phyloP scores from a whole-genome alignment of 2,797 vertebrate genomes.

The Apogon hyalosoma region DNA sequence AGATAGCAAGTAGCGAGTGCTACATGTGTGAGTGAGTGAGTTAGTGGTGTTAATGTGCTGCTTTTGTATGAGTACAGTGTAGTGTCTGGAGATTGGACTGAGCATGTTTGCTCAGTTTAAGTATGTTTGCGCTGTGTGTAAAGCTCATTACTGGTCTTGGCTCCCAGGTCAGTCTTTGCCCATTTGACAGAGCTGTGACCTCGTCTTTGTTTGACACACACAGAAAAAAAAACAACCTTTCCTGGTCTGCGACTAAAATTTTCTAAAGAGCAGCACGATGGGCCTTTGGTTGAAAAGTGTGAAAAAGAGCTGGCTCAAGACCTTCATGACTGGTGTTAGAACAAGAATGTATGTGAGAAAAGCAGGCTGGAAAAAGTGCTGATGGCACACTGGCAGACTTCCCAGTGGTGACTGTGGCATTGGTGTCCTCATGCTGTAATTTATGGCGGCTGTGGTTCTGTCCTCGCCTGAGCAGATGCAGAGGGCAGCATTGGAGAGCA shows the following conservation, averaged over 20 bases:
- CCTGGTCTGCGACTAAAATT: conserved; percentile 31
- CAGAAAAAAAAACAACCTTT: conserved; percentile 42
- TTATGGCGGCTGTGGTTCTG: conserved; percentile 77
- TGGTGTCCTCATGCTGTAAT: conserved; percentile 76
- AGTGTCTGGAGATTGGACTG: conserved; percentile 31
- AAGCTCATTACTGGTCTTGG: conserved; percentile 48
- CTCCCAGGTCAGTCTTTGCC: conserved; percentile 57
- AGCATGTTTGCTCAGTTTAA: conserved; percentile 52
- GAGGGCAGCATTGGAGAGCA: conserved; percentile 63
- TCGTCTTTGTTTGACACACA: conserved; percentile 56
- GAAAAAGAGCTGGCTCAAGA: conserved; percentile 38
- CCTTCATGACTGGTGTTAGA: conserved; percentile 33
- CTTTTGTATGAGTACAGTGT: conserved; percentile 28
- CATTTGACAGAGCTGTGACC: conserved; percentile 65
- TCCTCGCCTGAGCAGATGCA: conserved; percentile 71
- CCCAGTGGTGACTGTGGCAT: conserved; percentile 71
- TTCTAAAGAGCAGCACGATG: conserved; percentile 18
- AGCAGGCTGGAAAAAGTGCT: conserved; percentile 62
- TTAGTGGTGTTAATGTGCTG: conserved; percentile 22
- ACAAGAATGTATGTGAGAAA: conserved; percentile 50
- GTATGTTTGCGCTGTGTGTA: conserved; percentile 58
- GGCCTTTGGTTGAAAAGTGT: conserved; percentile 20
- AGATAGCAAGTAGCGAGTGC: conserved; percentile 59
- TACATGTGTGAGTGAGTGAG: conserved; percentile 34
- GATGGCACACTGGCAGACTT: conserved; percentile 72